Evolutionary conservation across 1,140 invertebrate genomes (phyloP).

Genomic region (Druon quercuslanigerum): DNA sequence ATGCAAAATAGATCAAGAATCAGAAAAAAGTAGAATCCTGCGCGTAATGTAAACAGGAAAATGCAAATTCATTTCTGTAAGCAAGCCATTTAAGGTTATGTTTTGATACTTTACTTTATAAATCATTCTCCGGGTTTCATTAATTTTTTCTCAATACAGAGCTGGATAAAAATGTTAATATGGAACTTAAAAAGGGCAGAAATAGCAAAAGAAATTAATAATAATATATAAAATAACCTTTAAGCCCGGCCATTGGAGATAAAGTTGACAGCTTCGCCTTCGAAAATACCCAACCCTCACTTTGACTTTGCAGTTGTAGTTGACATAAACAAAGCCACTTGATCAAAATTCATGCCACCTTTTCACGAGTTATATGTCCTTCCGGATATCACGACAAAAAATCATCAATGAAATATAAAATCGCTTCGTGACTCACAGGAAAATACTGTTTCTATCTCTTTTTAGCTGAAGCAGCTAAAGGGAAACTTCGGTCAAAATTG

Average conservation of each 20-base stretch:
- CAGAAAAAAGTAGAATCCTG: slow-evolving; percentile 3
- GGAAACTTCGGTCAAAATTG: too few species aligned
- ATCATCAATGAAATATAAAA: neutral
- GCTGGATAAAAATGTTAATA: neutral
- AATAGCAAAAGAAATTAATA: slow-evolving; percentile 25
- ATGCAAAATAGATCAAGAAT: slow-evolving; percentile 21
- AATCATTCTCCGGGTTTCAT: neutral
- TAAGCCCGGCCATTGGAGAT: slow-evolving; percentile 70
- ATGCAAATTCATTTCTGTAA: slow-evolving; percentile 39
- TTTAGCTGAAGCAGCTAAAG: neutral
- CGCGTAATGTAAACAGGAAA: slow-evolving; percentile 42
- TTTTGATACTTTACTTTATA: slow-evolving; percentile 35
- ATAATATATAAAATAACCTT: slow-evolving; percentile 55
- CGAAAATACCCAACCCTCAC: slow-evolving; percentile 31
- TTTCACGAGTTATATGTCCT: neutral
- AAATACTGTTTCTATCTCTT: neutral
- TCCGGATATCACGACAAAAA: neutral
- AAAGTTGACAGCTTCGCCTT: slow-evolving; percentile 51
- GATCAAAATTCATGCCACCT: slow-evolving; percentile 32
- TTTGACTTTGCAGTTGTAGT: slow-evolving; percentile 46
- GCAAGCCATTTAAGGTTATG: slow-evolving; percentile 49
- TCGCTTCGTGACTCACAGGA: neutral
- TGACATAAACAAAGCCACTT: slow-evolving; percentile 51
- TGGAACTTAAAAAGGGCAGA: slow-evolving; percentile 24
- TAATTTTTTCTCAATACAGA: neutral